Percentiles rank a stretch among this genome's conserved stretches.
These are phyloP conservation scores for Mycalesis mineus DNA, from an alignment of 2,888 invertebrate species.

Conservation along the genomic window DNA sequence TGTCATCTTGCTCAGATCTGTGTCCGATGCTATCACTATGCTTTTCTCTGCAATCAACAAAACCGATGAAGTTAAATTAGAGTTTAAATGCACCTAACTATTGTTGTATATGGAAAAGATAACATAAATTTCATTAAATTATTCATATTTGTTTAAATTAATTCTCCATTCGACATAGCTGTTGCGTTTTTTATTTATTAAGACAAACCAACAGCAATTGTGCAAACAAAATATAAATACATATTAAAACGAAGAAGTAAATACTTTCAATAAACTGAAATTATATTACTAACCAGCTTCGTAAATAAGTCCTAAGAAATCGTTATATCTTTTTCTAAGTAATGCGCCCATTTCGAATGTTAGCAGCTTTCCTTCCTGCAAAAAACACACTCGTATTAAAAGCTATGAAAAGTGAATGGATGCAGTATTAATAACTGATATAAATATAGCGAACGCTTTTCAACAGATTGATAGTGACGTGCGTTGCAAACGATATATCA, in stretches of 20 bases:
- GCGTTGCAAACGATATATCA: slow-evolving; percentile 60
- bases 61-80: neutral
- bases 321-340: slow-evolving; percentile 72
- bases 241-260: too few species aligned
- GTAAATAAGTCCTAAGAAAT: slow-evolving; percentile 71
- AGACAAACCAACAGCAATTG: too few species aligned
- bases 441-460: slow-evolving; percentile 18
- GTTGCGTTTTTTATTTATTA: too few species aligned
- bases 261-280: neutral
- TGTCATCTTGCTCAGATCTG: slow-evolving; percentile 86
- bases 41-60: slow-evolving; percentile 45
- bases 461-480: slow-evolving; percentile 34
- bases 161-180: too few species aligned
- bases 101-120: too few species aligned
- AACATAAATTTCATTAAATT: too few species aligned
- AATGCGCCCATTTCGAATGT: slow-evolving; percentile 77
- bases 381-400: slow-evolving; percentile 29
- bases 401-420: slow-evolving; percentile 18
- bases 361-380: slow-evolving; percentile 76
- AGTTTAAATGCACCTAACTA: too few species aligned
- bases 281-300: slow-evolving; percentile 46
- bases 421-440: slow-evolving; percentile 4
- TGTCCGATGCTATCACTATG: slow-evolving; percentile 81
- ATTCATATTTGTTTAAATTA: too few species aligned
- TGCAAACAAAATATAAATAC: too few species aligned